phyloP scores from a whole-genome alignment of 2,888 invertebrate species.

The Cheilosia scutellata region DNA sequence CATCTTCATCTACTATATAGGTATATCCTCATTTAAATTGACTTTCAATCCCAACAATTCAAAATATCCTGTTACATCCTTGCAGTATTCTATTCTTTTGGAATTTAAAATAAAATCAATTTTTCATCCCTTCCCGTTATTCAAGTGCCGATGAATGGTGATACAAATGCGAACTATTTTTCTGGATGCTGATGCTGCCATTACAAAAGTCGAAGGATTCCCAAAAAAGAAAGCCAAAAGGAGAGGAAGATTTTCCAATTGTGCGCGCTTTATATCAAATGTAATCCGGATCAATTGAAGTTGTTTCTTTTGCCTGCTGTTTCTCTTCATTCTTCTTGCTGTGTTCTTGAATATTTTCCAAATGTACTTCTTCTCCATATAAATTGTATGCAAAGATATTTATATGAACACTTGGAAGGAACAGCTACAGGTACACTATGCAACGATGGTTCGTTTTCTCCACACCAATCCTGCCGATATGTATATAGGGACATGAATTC shows the following conservation, averaged over 20 bases:
- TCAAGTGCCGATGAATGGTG: conserved; percentile 23
- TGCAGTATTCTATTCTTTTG: conserved; percentile 9
- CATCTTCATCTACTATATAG: conserved; percentile 2
- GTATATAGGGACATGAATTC: not conserved
- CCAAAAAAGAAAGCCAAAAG: conserved; percentile 51
- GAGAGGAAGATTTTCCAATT: conserved; percentile 53
- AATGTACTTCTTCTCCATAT: conserved; percentile 49
- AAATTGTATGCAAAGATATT: conserved; percentile 14
- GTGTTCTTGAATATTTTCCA: conserved; percentile 31
- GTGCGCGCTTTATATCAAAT: conserved; percentile 56
- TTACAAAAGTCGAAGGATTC: not conserved
- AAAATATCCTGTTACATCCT: not conserved
- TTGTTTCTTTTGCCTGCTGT: conserved; percentile 12
- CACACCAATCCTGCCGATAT: too few species aligned
- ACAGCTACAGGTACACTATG: conserved; percentile 57
- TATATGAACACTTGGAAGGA: conserved; percentile 44
- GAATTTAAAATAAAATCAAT: conserved; percentile 65
- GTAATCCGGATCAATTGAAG: conserved; percentile 70
- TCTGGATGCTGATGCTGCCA: not conserved
- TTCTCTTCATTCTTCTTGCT: not conserved
- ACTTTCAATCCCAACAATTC: conserved; percentile 37
- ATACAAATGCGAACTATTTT: conserved; percentile 41
- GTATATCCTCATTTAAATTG: conserved; percentile 30
- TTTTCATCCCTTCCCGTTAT: conserved; percentile 28
- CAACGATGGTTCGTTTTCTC: conserved; percentile 11